Evolutionary conservation across 2,113 vertebrate species (phyloP), one percentile per base, ranked within the genome.

Genomic region (Okapia johnstoni): DNA sequence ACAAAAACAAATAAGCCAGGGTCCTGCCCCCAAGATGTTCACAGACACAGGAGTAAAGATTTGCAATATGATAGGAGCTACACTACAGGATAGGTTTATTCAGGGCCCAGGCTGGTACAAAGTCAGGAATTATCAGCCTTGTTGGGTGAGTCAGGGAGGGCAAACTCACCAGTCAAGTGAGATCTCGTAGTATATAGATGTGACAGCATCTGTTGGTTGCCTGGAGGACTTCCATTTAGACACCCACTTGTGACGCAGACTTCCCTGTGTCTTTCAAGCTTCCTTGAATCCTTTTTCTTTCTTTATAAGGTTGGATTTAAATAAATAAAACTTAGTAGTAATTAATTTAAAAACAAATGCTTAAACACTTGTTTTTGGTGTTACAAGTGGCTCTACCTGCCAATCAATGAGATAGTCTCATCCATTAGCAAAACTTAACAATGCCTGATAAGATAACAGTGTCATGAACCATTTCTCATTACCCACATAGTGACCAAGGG

Each of bases 401-500:
- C 80, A 94, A 73, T 36, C 26, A 66, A 23, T 80, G 93, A 52
- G 81, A 80, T 33, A 85, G 76, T 88, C 60, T 86, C 48, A 85
- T 83, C 84, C 58, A 54, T 95, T 88, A 95, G 66, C 84, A 93
- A 85, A 84, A 85, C 11, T 52, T 84, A 60, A 36, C 87, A 48
- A 85, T 93, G 26, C 50, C 87, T 94, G 55, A 84, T 92, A 90
- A 84, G 54, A 85, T 83, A 52, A 61, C 5, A 81, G 48, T 26
- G 48, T 57, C 43, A 15, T 48, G 92, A 93, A 79, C 79, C 81
- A 85, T 80, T 93, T 95, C 84, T 96, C 87, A 57, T 93, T 87
- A 66, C 52, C 46, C 96, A 36, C 28, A 46, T 10, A n/a, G 92
- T 7, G 3, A 76, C 91, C 61, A 48, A 94, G 66, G 7, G 2